Conservation (phyloP, 2,113 vertebrate species). For the Oryzias melastigma region DNA sequence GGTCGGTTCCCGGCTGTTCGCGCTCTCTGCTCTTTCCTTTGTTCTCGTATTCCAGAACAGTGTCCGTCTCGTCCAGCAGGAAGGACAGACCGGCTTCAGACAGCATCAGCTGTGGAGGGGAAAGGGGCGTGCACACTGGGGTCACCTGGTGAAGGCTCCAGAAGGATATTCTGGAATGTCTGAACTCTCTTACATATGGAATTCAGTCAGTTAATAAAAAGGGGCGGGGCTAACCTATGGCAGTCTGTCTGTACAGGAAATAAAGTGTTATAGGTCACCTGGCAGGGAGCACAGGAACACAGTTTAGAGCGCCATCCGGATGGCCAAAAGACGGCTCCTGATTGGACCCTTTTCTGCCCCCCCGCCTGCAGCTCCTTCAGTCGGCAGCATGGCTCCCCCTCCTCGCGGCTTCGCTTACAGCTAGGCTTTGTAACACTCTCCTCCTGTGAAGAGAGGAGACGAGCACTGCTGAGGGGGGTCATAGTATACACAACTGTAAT, state of each 20-base stretch:
- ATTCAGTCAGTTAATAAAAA: too few species aligned
- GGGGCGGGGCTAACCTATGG: too few species aligned
- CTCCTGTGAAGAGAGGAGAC: conserved; percentile 21
- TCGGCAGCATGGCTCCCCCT: conserved; percentile 71
- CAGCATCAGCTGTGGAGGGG: conserved; percentile 78
- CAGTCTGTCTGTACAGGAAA: too few species aligned
- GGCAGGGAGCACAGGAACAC: conserved; percentile 85
- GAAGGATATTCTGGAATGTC: too few species aligned
- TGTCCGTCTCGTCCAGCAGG: conserved; percentile 91
- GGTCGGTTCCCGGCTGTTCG: conserved; percentile 76
- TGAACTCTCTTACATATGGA: too few species aligned
- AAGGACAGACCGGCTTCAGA: conserved; percentile 83
- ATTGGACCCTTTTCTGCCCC: conserved; percentile 56
- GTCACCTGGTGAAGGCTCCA: too few species aligned
- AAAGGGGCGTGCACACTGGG: too few species aligned
- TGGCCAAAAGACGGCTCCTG: conserved; percentile 91
- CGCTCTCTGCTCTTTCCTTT: conserved; percentile 86
- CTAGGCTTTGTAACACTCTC: conserved; percentile 46
- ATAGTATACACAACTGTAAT: too few species aligned
- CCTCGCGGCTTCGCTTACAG: conserved; percentile 65
- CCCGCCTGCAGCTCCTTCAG: conserved; percentile 77
- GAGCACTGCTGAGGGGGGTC: too few species aligned
- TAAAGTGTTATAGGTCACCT: conserved; percentile 69
- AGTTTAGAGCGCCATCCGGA: conserved; percentile 86
- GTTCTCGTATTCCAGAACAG: conserved; percentile 93